Conservation (phyloP, 2,888 invertebrate genomes). For the Hirudinaria manillensis region DNA sequence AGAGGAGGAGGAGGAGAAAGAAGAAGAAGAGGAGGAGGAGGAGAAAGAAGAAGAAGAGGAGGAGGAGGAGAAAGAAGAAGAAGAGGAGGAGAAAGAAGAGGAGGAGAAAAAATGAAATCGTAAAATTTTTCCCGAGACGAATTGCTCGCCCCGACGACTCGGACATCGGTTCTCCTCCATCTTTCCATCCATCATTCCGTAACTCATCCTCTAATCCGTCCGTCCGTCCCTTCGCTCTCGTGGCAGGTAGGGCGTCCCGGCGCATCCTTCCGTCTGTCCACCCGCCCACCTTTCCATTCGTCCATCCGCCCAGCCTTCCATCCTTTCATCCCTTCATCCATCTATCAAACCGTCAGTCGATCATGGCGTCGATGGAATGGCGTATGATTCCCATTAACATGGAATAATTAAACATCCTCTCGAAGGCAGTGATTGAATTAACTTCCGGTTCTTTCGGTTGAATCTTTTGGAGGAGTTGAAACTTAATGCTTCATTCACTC, state of each 20-base stretch:
- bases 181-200: neutral
- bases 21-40: neutral
- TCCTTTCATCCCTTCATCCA: neutral
- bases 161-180: neutral
- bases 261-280: neutral
- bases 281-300: neutral
- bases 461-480: no score
- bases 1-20: neutral
- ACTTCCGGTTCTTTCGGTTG: neutral
- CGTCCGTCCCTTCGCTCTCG: neutral
- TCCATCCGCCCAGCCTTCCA: neutral
- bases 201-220: neutral
- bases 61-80: neutral
- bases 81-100: neutral
- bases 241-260: neutral
- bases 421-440: neutral
- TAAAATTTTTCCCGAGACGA: neutral
- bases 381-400: no score
- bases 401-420: neutral
- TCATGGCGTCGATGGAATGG: no score
- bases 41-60: conserved; percentile 16
- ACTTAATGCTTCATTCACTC: neutral
- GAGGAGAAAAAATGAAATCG: neutral
- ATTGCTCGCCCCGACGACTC: neutral
- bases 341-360: neutral